Evolutionary conservation across 2,797 vertebrate genomes (phyloP), one percentile per base, ranked within the genome.

Genomic region (Nannoperca australis): DNA sequence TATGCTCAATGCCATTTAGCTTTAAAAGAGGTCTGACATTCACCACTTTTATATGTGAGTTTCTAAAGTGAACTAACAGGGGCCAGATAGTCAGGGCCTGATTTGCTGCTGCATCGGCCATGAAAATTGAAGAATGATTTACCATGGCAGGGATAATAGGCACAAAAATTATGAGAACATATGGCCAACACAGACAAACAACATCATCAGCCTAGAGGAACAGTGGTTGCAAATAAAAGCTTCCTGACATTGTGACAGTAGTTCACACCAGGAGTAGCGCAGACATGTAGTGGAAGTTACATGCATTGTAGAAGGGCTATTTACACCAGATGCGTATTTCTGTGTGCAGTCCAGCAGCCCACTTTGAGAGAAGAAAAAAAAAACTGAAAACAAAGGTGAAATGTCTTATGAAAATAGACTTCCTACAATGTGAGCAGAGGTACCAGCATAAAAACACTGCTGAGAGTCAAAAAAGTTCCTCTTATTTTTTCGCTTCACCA

Each of bases 11-110:
- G 71, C 60, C 74, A 82, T 71, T 81, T 73, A 59, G 78, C 38
- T 63, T 81, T 87, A 71, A 75, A 79, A 83, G 72, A 81, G 27
- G 34, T 62, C 68, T 79, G 68, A 83, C 75, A 78, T 76, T 84
- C 63, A 73, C 1, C 24, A 67, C 63, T 79, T 88, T 87, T 55
- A 81, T 58, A 73, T 59, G 36, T 54, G 24, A 42, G 24, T 65
- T 83, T 85, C 79, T 65, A 84, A 77, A 79, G 67, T 45, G 53
- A 71, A 49, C 34, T 71, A 42, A 32, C 45, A 61, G 50, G 74
- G 34, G 51, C 66, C 64, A 59, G 47, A 66, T 20, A 75, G 15
- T 56, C 47, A 38, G 42, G 5, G 14, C n/a, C 63, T 56, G 65
- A 77, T 74, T 70, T 70, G 44, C 54, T 58, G 44, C 45, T 62